Evolutionary conservation across 1,140 invertebrate species (phyloP).

Genomic region (Spodoptera frugiperda): DNA sequence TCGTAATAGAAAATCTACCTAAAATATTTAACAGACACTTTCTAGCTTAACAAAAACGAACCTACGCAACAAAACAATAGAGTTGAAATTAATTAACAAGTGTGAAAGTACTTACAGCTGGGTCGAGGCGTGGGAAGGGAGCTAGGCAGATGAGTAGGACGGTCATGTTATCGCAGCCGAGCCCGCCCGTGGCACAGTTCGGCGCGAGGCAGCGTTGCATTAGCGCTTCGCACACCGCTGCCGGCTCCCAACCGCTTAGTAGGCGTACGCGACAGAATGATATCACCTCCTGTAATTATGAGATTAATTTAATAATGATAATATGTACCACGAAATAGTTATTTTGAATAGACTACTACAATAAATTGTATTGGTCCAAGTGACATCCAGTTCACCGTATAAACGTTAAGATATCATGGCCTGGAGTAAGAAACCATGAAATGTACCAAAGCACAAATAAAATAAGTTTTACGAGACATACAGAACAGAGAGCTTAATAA

Average conservation of each 20-base stretch:
- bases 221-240: conserved; percentile 98
- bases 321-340: too few relatives aligned
- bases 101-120: conserved; percentile 59
- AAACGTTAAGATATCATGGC: too few relatives aligned
- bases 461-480: neutral
- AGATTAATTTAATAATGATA: too few relatives aligned
- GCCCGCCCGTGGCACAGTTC: conserved; percentile 97
- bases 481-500: too few relatives aligned
- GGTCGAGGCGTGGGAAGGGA: conserved; percentile 80
- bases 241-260: conserved; percentile 93
- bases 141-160: conserved; percentile 95
- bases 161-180: conserved; percentile 99
- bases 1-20: too few relatives aligned
- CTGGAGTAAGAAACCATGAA: too few relatives aligned
- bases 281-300: conserved; percentile 91
- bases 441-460: neutral
- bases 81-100: neutral
- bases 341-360: too few relatives aligned
- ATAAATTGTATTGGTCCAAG: too few relatives aligned
- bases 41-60: neutral
- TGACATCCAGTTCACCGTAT: too few relatives aligned
- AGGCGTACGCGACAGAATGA: conserved; percentile 95
- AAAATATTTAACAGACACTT: too few relatives aligned
- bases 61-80: too few relatives aligned
- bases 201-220: conserved; percentile 97